Base-by-base conservation (phyloP, 2,797 vertebrate species). In the Gallinago nigripennis region DNA sequence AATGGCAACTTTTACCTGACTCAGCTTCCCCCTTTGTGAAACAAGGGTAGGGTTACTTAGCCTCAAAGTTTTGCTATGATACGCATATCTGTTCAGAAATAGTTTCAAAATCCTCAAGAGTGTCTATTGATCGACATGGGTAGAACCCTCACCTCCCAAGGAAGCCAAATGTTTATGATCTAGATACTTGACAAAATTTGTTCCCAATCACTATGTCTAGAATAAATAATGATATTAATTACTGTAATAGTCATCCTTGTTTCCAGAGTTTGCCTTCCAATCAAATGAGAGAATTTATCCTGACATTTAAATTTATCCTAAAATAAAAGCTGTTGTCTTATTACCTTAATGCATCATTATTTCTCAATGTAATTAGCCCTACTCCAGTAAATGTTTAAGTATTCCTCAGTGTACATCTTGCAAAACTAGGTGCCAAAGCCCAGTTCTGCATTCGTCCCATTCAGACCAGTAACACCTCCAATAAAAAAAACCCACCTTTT, bases 381-480 rank as follows among this genome's bases (percentile, higher is more conserved):
- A 15, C 20, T 61, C 30, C 31, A 61, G 23, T 33, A 51, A 51
- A 50, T 20, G 2, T 31, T 45, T 72, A 88, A 78, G 16, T 21
- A 63, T 8, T 51, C 31, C 16, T 90, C 30, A 45, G 33, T 1
- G 19, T 11, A 20, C 0, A 0, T 23, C 81, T 83, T 83, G 37
- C 41, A 57, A 92, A 95, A 88, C 6, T 1, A 9, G 7, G 30
- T 50, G 39, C 48, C 61, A 66, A 87, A 79, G 17, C 5, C 1
- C 8, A 60, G 37, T 45, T 78, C 54, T 58, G 7, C 24, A 13
- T 66, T 70, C 9, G 3, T 33, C 17, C 24, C 2, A 1, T 50
- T 90, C 46, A 65, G 31, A 35, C 5, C 1, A 0, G 8, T n/a
- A 65, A 68, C 3, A 43, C 1, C 20, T 16, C 11, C 30, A 69